phyloP scores from a whole-genome alignment of 2,113 vertebrate genomes.

The Pitta sordida region DNA sequence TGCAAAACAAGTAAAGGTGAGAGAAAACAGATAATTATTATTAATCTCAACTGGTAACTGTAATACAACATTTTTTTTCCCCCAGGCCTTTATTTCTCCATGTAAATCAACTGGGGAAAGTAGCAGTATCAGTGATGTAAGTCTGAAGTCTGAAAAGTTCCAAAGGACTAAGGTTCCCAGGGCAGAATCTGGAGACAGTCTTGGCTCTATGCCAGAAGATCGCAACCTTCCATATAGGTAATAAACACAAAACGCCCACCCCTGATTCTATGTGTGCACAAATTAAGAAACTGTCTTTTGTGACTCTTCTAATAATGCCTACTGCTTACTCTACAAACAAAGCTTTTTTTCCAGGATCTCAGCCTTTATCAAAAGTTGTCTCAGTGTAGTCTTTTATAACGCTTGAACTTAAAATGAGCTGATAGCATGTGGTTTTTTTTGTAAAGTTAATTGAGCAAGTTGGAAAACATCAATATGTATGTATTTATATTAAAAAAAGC shows the following conservation, averaged over 20 bases:
- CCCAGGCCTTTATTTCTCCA: conserved; percentile 74
- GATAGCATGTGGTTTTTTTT: not conserved
- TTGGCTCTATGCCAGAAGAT: conserved; percentile 72
- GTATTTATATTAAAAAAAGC: not conserved
- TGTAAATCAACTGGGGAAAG: conserved; percentile 73
- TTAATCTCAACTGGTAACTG: not conserved
- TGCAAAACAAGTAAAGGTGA: not conserved
- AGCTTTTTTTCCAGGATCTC: not conserved
- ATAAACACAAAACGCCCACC: not conserved
- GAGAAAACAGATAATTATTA: not conserved
- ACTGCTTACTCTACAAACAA: not conserved
- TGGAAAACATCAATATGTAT: not conserved
- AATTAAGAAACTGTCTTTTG: not conserved
- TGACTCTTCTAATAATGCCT: not conserved
- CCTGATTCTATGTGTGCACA: not conserved
- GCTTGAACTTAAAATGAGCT: not conserved
- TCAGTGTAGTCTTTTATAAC: not conserved
- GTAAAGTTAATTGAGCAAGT: not conserved
- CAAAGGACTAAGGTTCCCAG: conserved; percentile 74
- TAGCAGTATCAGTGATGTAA: conserved; percentile 65
- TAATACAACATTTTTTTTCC: not conserved
- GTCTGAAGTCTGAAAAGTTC: conserved; percentile 74
- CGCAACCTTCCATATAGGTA: conserved; percentile 90
- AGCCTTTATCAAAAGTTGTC: not conserved
- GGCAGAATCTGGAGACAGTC: conserved; percentile 76